phyloP scores from a whole-genome alignment of 1,140 invertebrate genomes.

The Apis dorsata region DNA sequence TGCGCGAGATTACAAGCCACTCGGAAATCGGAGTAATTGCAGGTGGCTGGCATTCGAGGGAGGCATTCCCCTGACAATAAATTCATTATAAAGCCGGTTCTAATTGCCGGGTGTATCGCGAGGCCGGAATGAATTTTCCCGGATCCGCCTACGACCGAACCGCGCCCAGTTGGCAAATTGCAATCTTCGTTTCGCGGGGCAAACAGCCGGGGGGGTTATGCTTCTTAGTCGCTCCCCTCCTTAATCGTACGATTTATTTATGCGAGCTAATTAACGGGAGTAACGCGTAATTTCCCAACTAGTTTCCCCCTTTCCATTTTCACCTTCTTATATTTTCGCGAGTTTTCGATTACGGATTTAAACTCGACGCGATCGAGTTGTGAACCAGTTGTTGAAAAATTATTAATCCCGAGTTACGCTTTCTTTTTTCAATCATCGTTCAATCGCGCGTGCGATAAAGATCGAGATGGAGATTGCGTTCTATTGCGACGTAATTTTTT shows the following conservation, averaged over 20 bases:
- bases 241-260: slow-evolving; percentile 63
- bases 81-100: slow-evolving; percentile 55
- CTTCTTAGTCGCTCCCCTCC: slow-evolving; percentile 44
- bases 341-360: neutral
- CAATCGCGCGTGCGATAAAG: no score
- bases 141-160: slow-evolving; percentile 56
- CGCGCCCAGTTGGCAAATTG: slow-evolving; percentile 58
- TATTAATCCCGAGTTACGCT: no score
- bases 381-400: no score
- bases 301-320: neutral
- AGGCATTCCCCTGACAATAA: slow-evolving; percentile 33
- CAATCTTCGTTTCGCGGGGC: slow-evolving; percentile 55
- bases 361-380: no score
- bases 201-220: slow-evolving; percentile 55
- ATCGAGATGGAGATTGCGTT: no score
- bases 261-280: slow-evolving; percentile 58
- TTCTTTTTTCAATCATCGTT: no score
- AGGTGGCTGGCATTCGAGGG: neutral
- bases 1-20: slow-evolving; percentile 27
- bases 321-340: neutral
- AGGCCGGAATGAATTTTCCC: slow-evolving; percentile 54
- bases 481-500: no score
- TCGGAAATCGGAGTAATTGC: slow-evolving; percentile 41
- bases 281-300: slow-evolving; percentile 15
- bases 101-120: slow-evolving; percentile 53